These are phyloP conservation scores for Nesidiocoris tenuis DNA, from an alignment of 2,888 invertebrate genomes.

Conservation along the genomic window DNA sequence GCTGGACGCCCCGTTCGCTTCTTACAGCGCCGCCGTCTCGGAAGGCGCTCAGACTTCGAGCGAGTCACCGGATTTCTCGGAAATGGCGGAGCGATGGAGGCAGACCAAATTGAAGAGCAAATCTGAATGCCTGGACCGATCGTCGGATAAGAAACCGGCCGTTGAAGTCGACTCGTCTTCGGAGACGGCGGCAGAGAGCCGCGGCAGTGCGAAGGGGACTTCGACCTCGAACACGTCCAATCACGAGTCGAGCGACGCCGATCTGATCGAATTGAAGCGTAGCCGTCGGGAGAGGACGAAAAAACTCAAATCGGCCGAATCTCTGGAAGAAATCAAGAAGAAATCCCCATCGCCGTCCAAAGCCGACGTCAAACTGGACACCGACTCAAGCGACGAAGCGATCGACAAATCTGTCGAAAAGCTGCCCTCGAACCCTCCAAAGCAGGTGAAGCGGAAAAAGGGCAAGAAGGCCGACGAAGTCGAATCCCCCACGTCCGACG, in stretches of 20 bases:
- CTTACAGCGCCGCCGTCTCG: background rate
- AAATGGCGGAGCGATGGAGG: slow-evolving; percentile 7
- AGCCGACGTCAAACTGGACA: slow-evolving; percentile 44
- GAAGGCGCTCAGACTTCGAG: background rate
- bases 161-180: slow-evolving; percentile 1
- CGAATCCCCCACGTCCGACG: slow-evolving; percentile 10
- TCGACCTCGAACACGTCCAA: slow-evolving; percentile 8
- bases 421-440: slow-evolving; percentile 18
- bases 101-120: background rate
- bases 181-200: slow-evolving; percentile 1
- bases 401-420: slow-evolving; percentile 34
- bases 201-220: background rate
- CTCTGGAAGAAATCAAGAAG: slow-evolving; percentile 43
- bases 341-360: slow-evolving; percentile 43
- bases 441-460: slow-evolving; percentile 43
- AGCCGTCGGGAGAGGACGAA: slow-evolving; percentile 33
- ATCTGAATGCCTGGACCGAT: background rate
- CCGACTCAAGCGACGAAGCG: slow-evolving; percentile 49
- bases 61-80: background rate
- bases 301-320: slow-evolving; percentile 41
- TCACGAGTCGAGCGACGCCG: slow-evolving; percentile 17
- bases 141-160: background rate
- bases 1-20: slow-evolving; percentile 12
- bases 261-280: slow-evolving; percentile 28
- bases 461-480: slow-evolving; percentile 43